Conservation (phyloP, 2,113 vertebrate species). For the Psettodes erumei region DNA sequence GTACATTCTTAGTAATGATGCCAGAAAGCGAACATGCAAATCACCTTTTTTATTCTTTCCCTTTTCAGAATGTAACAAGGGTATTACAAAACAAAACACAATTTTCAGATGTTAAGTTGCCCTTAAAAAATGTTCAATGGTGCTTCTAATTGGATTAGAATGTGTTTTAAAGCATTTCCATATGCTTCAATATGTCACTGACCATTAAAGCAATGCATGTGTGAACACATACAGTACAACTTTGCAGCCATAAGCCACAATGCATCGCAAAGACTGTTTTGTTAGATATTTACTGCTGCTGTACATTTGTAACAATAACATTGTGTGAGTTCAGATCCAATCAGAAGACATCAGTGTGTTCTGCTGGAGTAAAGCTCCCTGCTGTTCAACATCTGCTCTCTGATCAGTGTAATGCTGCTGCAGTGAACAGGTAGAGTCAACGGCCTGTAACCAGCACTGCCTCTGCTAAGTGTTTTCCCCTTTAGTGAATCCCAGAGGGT, state of each 20-base stretch:
- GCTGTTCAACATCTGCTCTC: slow-evolving; percentile 46
- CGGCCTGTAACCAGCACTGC: slow-evolving; percentile 32
- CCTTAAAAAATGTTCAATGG: not conserved
- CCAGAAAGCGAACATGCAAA: too few species aligned
- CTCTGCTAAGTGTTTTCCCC: slow-evolving; percentile 26
- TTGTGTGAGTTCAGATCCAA: not conserved
- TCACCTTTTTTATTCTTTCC: too few species aligned
- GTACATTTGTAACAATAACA: not conserved
- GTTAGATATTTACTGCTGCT: not conserved
- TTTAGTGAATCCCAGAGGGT: slow-evolving; percentile 54
- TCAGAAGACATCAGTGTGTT: not conserved
- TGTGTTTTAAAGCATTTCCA: not conserved
- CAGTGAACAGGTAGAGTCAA: slow-evolving; percentile 48
- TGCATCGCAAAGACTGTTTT: not conserved
- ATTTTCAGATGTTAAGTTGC: too few species aligned
- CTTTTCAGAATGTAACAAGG: too few species aligned
- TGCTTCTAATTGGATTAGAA: not conserved
- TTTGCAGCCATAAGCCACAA: not conserved
- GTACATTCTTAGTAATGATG: too few species aligned
- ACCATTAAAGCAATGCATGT: not conserved
- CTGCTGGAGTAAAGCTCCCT: slow-evolving; percentile 7
- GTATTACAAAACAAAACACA: too few species aligned
- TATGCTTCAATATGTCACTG: not conserved
- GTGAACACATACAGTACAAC: not conserved
- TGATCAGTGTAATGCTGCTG: slow-evolving; percentile 28